These are phyloP conservation scores for Philotrypesis tridentata DNA, from an alignment of 1,140 invertebrate genomes.

Conservation along the genomic window DNA sequence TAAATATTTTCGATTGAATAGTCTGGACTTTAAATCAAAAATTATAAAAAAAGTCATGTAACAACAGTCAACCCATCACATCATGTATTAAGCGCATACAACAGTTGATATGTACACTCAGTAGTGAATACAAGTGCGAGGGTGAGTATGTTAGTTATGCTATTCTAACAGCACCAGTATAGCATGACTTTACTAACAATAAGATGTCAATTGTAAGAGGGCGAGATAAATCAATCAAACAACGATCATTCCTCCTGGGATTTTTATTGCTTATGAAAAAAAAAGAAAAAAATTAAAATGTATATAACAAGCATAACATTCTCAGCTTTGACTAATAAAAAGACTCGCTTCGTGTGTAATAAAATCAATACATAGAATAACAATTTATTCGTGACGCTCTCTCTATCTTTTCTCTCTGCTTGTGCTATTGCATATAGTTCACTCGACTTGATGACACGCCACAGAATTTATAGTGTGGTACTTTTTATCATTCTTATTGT, in stretches of 20 bases:
- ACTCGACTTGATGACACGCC: neutral
- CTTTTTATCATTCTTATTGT: conserved; percentile 6
- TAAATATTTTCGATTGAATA: neutral
- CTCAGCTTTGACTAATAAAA: conserved; percentile 17
- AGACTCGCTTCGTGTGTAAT: conserved; percentile 1
- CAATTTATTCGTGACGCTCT: neutral
- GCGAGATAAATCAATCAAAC: conserved; percentile 8
- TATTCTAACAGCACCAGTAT: neutral
- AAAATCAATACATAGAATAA: conserved; percentile 20
- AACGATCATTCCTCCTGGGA: neutral
- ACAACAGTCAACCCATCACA: neutral
- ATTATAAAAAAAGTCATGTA: neutral
- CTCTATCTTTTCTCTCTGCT: neutral
- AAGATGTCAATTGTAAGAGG: neutral
- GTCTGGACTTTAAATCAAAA: conserved; percentile 2
- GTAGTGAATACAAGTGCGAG: conserved; percentile 36
- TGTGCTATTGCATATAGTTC: conserved; percentile 16
- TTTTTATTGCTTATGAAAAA: conserved; percentile 11
- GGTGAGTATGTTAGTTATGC: neutral
- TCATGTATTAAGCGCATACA: conserved; percentile 20
- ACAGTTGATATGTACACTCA: neutral
- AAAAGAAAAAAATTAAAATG: conserved; percentile 15
- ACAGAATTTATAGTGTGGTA: conserved; percentile 3
- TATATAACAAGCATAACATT: conserved; percentile 28
- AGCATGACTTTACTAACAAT: neutral